A percentile compares a stretch with the other conserved stretches of the same genome.
These are phyloP conservation scores for Clepsis dumicolana DNA, from an alignment of 2,888 invertebrate genomes.

Conservation along the genomic window DNA sequence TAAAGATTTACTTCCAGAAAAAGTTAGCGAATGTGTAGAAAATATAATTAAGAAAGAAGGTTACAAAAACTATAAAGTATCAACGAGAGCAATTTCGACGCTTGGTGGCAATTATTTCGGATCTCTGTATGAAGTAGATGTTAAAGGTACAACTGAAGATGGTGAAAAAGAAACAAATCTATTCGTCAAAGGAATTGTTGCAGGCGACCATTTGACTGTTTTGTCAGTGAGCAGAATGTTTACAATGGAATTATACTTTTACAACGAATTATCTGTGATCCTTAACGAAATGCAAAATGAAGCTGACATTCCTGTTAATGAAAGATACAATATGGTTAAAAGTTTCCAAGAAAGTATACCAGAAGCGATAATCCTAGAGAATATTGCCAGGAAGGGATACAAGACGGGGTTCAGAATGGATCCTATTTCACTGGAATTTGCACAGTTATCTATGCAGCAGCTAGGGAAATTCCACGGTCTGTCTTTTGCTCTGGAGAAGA, in stretches of 20 bases:
- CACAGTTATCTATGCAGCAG: slow-evolving; percentile 51
- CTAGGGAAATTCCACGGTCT: slow-evolving; percentile 56
- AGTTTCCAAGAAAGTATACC: slow-evolving; percentile 47
- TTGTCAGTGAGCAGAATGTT: slow-evolving; percentile 53
- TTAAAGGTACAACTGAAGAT: slow-evolving; percentile 57
- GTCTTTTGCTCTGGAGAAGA: slow-evolving; percentile 52
- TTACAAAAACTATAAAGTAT: slow-evolving; percentile 49
- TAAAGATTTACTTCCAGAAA: slow-evolving; percentile 29
- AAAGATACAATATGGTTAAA: slow-evolving; percentile 49
- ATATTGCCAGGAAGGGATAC: slow-evolving; percentile 54
- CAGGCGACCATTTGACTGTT: slow-evolving; percentile 48
- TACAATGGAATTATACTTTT: slow-evolving; percentile 54
- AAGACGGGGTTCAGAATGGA: slow-evolving; percentile 50
- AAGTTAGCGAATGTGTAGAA: slow-evolving; percentile 51
- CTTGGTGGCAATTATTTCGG: slow-evolving; percentile 65
- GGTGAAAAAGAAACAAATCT: slow-evolving; percentile 59
- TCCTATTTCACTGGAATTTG: slow-evolving; percentile 51
- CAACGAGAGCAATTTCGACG: slow-evolving; percentile 50
- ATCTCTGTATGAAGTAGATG: slow-evolving; percentile 56
- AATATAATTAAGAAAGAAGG: slow-evolving; percentile 53
- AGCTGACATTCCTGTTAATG: slow-evolving; percentile 45
- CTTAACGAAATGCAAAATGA: slow-evolving; percentile 53
- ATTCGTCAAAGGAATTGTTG: slow-evolving; percentile 59
- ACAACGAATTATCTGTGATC: slow-evolving; percentile 53
- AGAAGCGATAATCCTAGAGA: slow-evolving; percentile 55